Base-by-base conservation (phyloP, 2,888 invertebrate genomes). In the Chloroclystis v-ata region DNA sequence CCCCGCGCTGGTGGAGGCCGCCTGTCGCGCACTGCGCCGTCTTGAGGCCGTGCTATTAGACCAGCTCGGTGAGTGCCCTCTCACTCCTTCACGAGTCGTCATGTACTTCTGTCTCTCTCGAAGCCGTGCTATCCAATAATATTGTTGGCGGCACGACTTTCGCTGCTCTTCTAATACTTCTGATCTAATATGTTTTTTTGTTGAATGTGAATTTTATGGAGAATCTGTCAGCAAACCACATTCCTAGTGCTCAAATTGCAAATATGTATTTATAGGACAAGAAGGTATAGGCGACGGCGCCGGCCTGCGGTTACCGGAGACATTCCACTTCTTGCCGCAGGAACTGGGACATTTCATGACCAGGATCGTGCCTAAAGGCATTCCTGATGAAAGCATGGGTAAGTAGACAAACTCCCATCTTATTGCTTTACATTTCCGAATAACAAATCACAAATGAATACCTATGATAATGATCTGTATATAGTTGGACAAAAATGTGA, bases 271-370 rank as follows among this genome's bases (percentile, higher is more conserved):
- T n/a, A 4, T 43, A 87, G 87, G 86, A 54, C 85, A 88, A 71
- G 87, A 87, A 73, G 87, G 87, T 43, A 86, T 86, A 45, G 89
- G 89, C 1, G 83, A 89, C 55, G 82, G 88, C 14, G 80, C 84
- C 8, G 82, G 80, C 4, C 60, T 91, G n/a, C 82, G 86, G 54
- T 74, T 91, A 42, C 92, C 94, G 10, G 89, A 91, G 75, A 90
- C 92, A 33, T 91, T 91, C 71, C 96, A 97, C 74, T 96, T 94
- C 71, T 90, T 91, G 55, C 93, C 94, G 8, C 72, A 82, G 52
- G 90, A 91, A 54, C 89, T 93, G 61, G 93, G 94, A 1, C 95
- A 95, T 75, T 93, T 95, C 62, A 72, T 96, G 12, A 94, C 95
- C 7, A 89, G 93, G 57, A 86, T 94, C 32, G 93, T 94, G 68